Conservation (phyloP, 2,888 invertebrate genomes). For the Scaptomyza cyrtandrae region DNA sequence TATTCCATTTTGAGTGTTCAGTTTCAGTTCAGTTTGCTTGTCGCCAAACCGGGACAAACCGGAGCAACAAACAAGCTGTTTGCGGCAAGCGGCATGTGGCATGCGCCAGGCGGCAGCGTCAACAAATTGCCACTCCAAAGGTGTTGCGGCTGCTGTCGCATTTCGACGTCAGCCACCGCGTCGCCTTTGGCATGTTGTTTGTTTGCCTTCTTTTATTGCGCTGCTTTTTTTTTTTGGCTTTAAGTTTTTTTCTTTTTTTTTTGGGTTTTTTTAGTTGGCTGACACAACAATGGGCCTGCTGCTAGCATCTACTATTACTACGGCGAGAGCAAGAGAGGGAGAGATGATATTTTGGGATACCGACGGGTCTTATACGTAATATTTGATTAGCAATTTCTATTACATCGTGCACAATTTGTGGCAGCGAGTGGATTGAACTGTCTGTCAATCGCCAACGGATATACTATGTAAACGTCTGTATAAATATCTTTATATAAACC, state of each 20-base stretch:
- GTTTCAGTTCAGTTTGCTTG: conserved; percentile 55
- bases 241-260: conserved; percentile 46
- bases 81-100: conserved; percentile 30
- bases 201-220: conserved; percentile 28
- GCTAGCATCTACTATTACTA: conserved; percentile 24
- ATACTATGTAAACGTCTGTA: conserved; percentile 24
- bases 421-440: conserved; percentile 70
- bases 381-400: conserved; percentile 72
- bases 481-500: conserved; percentile 14
- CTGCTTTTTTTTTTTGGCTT: conserved; percentile 19
- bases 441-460: conserved; percentile 64
- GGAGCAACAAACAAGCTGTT: conserved; percentile 18
- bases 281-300: conserved; percentile 72
- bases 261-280: conserved; percentile 49
- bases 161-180: conserved; percentile 30
- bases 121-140: conserved; percentile 80
- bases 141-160: conserved; percentile 70
- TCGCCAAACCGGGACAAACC: conserved; percentile 63
- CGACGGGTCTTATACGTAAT: conserved; percentile 65
- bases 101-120: conserved; percentile 54
- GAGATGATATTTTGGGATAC: background rate
- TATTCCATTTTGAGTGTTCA: conserved; percentile 40
- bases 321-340: conserved; percentile 1
- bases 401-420: conserved; percentile 8
- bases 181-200: conserved; percentile 59